Base-by-base conservation (phyloP, 2,888 invertebrate species). In the Dascillus cervinus region DNA sequence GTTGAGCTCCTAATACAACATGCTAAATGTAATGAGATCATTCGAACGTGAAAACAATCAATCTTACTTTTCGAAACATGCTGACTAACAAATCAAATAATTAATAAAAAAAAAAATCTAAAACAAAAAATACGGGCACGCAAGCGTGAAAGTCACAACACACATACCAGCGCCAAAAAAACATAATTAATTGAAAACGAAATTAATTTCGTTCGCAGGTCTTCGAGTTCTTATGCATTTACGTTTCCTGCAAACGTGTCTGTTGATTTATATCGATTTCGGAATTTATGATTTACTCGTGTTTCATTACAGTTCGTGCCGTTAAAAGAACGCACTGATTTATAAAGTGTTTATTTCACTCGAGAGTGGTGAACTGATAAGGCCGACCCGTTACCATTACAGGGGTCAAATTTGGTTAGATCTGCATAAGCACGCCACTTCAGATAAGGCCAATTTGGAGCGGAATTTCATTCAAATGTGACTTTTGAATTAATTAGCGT, bases 261-360 rank as follows among this genome's bases (percentile, higher is more conserved):
- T 35, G 21, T 34, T 34, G 47, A 47, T 47, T 47, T 47, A 42
- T 45, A 47, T 47, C 45, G 43, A 43, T 41, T 31, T 38, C 29
- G 41, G 39, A 42, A 32, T 33, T 32, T 25, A 25, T 31, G 35
- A 43, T 41, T 42, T 34, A 39, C 40, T 42, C 39, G 36, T 32
- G 41, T 39, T 37, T 34, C 37, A 36, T 32, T 36, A 13, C 24
- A 6, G 20, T 9, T 31, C 31, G 31, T 31, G 31, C 30, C 23
- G 13, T 12, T 6, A 17, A 17, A 17, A n/a, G n/a, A n/a, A n/a
- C n/a, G n/a, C n/a, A n/a, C n/a, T n/a, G n/a, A n/a, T n/a, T n/a
- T n/a, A n/a, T n/a, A n/a, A n/a, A n/a, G n/a, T n/a, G n/a, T n/a
- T n/a, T n/a, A n/a, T n/a, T n/a, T n/a, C n/a, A n/a, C n/a, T n/a